phyloP scores from a whole-genome alignment of 2,888 invertebrate species.

The Tridacna gigas region DNA sequence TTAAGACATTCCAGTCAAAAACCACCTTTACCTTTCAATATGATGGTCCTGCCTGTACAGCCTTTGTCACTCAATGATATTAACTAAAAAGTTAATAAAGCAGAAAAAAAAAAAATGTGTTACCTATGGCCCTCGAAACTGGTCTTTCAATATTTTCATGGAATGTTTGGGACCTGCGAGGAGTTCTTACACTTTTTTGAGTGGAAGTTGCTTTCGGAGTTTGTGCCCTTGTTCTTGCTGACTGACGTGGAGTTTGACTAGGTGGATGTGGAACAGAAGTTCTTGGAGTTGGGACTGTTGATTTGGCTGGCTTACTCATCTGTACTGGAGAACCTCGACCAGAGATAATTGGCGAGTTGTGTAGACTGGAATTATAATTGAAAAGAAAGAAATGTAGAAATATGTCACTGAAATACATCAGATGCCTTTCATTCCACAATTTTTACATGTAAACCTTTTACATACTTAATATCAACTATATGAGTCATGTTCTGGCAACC shows the following conservation, averaged over 20 bases:
- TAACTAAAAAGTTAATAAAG: neutral
- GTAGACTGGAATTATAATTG: constrained; percentile 42
- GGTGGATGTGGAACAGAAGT: constrained; percentile 3
- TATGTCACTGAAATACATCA: too few relatives aligned
- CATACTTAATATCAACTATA: too few relatives aligned
- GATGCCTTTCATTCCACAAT: too few relatives aligned
- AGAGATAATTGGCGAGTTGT: constrained; percentile 56
- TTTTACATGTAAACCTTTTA: too few relatives aligned
- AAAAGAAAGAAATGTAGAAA: too few relatives aligned
- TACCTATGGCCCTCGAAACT: constrained; percentile 77
- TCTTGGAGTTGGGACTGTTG: constrained; percentile 10
- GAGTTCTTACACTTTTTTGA: constrained; percentile 33
- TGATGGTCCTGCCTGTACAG: too few relatives aligned
- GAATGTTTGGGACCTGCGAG: constrained; percentile 59
- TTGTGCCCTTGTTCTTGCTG: constrained; percentile 44
- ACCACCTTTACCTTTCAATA: too few relatives aligned
- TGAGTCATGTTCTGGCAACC: too few relatives aligned
- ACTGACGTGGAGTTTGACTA: constrained; percentile 36
- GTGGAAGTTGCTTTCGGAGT: constrained; percentile 48
- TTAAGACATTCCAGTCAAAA: too few relatives aligned
- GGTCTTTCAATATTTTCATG: constrained; percentile 61
- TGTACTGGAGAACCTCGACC: constrained; percentile 51
- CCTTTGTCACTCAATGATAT: too few relatives aligned
- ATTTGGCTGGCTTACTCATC: constrained; percentile 2
- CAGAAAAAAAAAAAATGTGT: constrained; percentile 11